A percentile compares a stretch with the other conserved stretches of the same genome.
Conservation (phyloP, 1,140 invertebrate species). For the Macrostomum lignano region DNA sequence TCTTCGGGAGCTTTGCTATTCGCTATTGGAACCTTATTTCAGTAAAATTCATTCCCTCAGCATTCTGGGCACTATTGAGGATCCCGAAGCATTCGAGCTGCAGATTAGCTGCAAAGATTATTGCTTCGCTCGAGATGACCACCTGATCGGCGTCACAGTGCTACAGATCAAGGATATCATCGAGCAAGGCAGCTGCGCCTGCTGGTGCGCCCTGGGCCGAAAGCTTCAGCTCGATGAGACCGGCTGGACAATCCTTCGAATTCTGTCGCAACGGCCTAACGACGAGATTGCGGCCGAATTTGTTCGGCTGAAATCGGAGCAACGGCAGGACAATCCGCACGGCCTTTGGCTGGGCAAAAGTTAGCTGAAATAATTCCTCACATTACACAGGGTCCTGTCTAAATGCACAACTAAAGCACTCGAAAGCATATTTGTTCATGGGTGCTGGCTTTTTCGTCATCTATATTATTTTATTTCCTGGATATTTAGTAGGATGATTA, state of each 20-base stretch:
- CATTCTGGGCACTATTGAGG: background rate
- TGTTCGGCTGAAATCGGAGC: constrained; percentile 5
- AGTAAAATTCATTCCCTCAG: background rate
- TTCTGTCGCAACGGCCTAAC: constrained; percentile 1
- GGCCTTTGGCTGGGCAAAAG: too few relatives aligned
- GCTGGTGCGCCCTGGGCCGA: background rate
- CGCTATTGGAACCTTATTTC: too few relatives aligned
- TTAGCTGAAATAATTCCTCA: too few relatives aligned
- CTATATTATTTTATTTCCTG: too few relatives aligned
- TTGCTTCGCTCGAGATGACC: constrained; percentile 5
- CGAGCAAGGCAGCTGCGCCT: background rate
- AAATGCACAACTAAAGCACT: too few relatives aligned
- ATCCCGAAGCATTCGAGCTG: constrained; percentile 3
- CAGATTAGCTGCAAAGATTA: constrained; percentile 5
- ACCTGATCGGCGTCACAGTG: constrained; percentile 3
- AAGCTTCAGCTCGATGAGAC: constrained; percentile 1
- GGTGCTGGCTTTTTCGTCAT: too few relatives aligned
- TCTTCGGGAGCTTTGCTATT: too few relatives aligned
- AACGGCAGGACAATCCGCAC: too few relatives aligned
- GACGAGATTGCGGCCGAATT: constrained; percentile 5
- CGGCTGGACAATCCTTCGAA: constrained; percentile 5
- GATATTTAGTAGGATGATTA: too few relatives aligned
- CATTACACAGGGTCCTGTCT: too few relatives aligned
- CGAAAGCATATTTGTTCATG: too few relatives aligned
- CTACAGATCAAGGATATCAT: constrained; percentile 48